These are phyloP conservation scores for Rallus limicola DNA, from an alignment of 2,113 vertebrate species.

Conservation along the genomic window DNA sequence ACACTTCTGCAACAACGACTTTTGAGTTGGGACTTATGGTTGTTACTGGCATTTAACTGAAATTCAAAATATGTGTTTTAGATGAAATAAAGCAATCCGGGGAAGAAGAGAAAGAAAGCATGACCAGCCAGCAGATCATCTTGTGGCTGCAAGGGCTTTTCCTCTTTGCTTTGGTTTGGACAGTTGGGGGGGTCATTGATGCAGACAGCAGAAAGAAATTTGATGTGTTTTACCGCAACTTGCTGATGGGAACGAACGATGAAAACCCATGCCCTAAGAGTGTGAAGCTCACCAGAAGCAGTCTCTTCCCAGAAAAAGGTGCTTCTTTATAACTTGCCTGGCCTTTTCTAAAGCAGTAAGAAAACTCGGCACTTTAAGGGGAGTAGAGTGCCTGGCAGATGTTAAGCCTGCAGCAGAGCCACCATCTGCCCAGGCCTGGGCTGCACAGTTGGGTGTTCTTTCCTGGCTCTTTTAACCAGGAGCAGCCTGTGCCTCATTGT, in stretches of 20 bases:
- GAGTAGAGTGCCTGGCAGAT: not conserved
- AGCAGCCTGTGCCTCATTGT: not conserved
- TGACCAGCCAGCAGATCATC: conserved; percentile 84
- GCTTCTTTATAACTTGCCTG: not conserved
- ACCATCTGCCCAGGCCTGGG: conserved; percentile 1
- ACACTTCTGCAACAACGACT: not conserved
- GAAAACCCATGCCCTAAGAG: conserved; percentile 82
- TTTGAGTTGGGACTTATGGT: not conserved
- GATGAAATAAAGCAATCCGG: conserved; percentile 80
- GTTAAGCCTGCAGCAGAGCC: not conserved
- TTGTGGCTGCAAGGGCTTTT: conserved; percentile 90
- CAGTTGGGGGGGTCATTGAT: conserved; percentile 84
- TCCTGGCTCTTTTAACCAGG: not conserved
- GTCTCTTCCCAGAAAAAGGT: conserved; percentile 89
- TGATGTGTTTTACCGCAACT: conserved; percentile 84
- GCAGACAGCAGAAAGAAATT: conserved; percentile 87
- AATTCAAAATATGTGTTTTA: conserved; percentile 54
- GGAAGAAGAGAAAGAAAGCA: conserved; percentile 58
- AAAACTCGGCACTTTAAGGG: not conserved
- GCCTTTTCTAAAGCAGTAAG: not conserved
- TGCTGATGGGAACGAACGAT: conserved; percentile 79
- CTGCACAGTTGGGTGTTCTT: not conserved
- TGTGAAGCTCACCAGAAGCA: conserved; percentile 85
- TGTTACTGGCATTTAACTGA: not conserved
- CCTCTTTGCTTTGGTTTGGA: conserved; percentile 90